These are phyloP conservation scores for Antheraea yamamai DNA, from an alignment of 2,888 invertebrate genomes.

Conservation along the genomic window DNA sequence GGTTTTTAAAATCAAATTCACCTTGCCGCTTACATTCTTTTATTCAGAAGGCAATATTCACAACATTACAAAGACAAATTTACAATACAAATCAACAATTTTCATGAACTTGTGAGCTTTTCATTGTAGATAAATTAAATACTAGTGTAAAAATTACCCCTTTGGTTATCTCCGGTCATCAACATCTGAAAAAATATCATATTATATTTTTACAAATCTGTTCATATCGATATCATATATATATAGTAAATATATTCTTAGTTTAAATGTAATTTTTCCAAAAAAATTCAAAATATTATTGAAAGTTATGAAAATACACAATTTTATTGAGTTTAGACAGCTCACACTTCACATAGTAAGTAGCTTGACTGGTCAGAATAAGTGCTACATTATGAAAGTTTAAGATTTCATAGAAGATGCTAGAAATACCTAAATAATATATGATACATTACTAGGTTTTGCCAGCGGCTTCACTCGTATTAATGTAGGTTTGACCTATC, in stretches of 20 bases:
- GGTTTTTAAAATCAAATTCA: background rate
- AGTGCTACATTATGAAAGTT: too few relatives aligned
- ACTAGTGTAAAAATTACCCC: constrained; percentile 32
- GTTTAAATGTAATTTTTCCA: background rate
- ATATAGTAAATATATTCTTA: constrained; percentile 5
- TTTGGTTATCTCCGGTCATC: constrained; percentile 69
- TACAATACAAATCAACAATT: constrained; percentile 20
- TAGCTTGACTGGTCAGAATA: background rate
- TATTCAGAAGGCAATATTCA: constrained; percentile 18
- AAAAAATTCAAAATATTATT: background rate
- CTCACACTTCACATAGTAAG: background rate
- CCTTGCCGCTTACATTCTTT: constrained; percentile 20
- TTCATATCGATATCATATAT: background rate
- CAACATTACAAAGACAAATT: constrained; percentile 21
- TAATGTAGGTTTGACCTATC: too few relatives aligned
- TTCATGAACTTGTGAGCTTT: constrained; percentile 37
- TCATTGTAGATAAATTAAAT: constrained; percentile 37
- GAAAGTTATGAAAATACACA: background rate
- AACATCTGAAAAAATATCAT: constrained; percentile 69
- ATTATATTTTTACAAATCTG: background rate
- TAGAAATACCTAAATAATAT: too few relatives aligned
- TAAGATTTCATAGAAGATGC: too few relatives aligned
- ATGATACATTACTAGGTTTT: too few relatives aligned
- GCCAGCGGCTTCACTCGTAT: too few relatives aligned
- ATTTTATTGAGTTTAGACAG: background rate